Base-by-base conservation (phyloP, 2,113 vertebrate species). In the Rissa tridactyla region DNA sequence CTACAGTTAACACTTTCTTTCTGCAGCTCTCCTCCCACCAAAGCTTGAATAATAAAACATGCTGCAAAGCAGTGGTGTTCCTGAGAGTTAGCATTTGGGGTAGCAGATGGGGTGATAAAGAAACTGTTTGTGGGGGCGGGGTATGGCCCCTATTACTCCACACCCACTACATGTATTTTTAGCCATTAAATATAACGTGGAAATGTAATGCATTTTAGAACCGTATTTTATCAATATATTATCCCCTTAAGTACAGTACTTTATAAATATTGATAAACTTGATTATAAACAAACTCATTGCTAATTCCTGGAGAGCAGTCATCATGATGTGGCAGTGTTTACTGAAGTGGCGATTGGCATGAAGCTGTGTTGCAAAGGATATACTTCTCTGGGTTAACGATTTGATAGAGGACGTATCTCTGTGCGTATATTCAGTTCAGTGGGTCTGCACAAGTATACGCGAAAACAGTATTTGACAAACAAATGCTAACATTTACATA, bases 101-200 rank as follows among this genome's bases (percentile, higher is more conserved):
- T 97, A 97, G 97, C 98, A 98, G 98, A 98, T 98, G 98, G 98
- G 98, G 97, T 98, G 97, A 98, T 98, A 98, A 98, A 93, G 93
- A 98, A 98, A 97, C 97, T 98, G 98, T 97, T 97, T 97, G 87
- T 98, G 97, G 98, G 97, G 97, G 98, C 73, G 98, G 98, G 97
- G 97, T 97, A 97, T 83, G 93, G 96, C 96, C 97, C 94, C 97
- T 95, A 98, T 96, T 97, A 96, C 92, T 98, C 94, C 69, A 94
- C 97, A 96, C 94, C 97, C 95, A 96, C 94, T 95, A 92, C 94
- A 93, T 96, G 97, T 95, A 98, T 98, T 98, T 98, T 97, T 94
- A 98, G 96, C 97, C 96, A 96, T 97, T 97, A 98, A 97, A 98
- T 97, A 97, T 97, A 97, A 97, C 61, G 93, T 95, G 96, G 85